Base-by-base conservation (phyloP, 2,888 invertebrate species). In the Tortrix viridana region DNA sequence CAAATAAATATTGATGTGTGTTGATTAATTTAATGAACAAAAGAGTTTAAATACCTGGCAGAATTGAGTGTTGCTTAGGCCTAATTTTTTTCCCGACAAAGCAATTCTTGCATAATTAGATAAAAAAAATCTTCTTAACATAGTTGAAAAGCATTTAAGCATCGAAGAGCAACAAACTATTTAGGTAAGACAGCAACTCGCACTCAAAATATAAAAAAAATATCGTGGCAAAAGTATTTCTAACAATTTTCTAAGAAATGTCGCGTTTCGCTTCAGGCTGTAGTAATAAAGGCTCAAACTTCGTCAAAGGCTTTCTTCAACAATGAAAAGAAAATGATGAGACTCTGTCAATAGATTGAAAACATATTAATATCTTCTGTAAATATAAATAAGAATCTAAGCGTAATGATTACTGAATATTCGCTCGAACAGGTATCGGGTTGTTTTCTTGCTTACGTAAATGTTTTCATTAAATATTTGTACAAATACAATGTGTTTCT, bases 301-400 rank as follows among this genome's bases (percentile, higher is more conserved):
- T 63, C 52, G 47, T 63, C 57, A 52, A 63, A 63, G 47, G 16
- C 20, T 48, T 7, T 61, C 32, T 52, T 26, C 19, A 1, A 59
- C 62, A 66, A 64, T 65, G 56, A 66, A 60, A 58, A 46, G 48
- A 47, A n/a, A 53, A 59, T 50, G 65, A 55, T 55, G 63, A 57
- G 47, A 23, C 59, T 64, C 60, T 55, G 65, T 60, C 67, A 67
- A 67, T 65, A 65, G 60, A 66, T 52, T 37, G 63, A 56, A 56
- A 38, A 65, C 64, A 53, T 41, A 32, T 32, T 32, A 65, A 65
- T 65, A 67, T 61, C 61, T 65, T 62, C 52, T 60, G 52, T 43
- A 63, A 65, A 69, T 49, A 59, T 59, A 60, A 69, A 69, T 59
- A 62, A 14, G 53, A 46, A 22, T 41, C 37, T 41, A 32, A 22